A percentile compares a stretch with the other conserved stretches of the same genome.
Conservation (phyloP, 2,797 vertebrate genomes). For the Anguilla anguilla region DNA sequence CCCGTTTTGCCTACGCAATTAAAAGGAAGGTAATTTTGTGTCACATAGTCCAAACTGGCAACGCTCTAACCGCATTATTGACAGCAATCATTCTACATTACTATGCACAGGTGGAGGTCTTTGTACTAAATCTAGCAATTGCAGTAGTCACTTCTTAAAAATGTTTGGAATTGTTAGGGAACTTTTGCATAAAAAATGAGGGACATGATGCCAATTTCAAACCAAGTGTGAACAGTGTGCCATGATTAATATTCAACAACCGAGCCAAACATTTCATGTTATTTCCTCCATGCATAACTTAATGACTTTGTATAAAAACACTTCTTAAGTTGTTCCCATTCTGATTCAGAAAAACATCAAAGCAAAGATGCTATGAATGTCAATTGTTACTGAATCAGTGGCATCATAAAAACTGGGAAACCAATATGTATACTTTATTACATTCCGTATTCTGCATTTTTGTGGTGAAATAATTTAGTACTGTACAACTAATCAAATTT, state of each 20-base stretch:
- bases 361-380: not conserved
- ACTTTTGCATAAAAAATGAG: too few species aligned
- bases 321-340: not conserved
- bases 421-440: not conserved
- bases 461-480: not conserved
- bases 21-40: too few species aligned
- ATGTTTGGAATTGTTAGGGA: too few species aligned
- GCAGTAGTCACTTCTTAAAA: too few species aligned
- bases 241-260: not conserved
- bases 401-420: not conserved
- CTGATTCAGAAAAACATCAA: not conserved
- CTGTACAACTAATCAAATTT: not conserved
- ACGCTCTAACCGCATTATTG: too few species aligned
- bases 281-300: constrained; percentile 1
- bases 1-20: too few species aligned
- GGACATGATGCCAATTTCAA: too few species aligned
- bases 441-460: not conserved
- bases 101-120: too few species aligned
- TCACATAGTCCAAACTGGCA: too few species aligned
- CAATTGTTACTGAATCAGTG: not conserved
- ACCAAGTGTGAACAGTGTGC: not conserved
- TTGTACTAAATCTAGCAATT: too few species aligned
- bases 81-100: too few species aligned
- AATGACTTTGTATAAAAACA: not conserved
- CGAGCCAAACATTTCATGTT: not conserved